These are phyloP conservation scores for Brachyrhaphis roseni DNA, from an alignment of 2,797 vertebrate species.

Conservation along the genomic window DNA sequence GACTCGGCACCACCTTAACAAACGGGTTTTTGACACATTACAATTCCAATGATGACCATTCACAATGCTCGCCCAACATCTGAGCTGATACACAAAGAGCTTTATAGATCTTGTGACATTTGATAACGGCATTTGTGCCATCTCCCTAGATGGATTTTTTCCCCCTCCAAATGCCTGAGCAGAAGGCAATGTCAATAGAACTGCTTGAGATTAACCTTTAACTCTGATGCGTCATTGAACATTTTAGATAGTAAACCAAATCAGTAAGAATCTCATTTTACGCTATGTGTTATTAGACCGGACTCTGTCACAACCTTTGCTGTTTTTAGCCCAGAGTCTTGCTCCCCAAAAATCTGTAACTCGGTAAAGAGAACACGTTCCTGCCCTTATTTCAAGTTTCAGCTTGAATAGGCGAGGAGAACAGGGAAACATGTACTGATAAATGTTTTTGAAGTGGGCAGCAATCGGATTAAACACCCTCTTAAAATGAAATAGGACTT, in stretches of 20 bases:
- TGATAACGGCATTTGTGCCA: constrained; percentile 34
- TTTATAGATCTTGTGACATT: constrained; percentile 37
- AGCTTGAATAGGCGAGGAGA: neutral
- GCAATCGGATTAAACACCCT: neutral
- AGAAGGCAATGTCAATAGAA: constrained; percentile 28
- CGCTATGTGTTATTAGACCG: neutral
- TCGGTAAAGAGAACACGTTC: constrained; percentile 6
- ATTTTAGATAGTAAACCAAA: constrained; percentile 35
- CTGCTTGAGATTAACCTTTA: constrained; percentile 24
- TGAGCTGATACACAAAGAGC: constrained; percentile 36
- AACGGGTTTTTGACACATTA: constrained; percentile 39
- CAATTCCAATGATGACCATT: constrained; percentile 50
- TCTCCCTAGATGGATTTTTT: constrained; percentile 39
- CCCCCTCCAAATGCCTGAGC: constrained; percentile 22
- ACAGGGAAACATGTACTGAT: neutral
- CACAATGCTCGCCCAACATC: constrained; percentile 30
- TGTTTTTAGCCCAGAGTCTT: constrained; percentile 16
- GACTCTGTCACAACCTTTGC: constrained; percentile 20
- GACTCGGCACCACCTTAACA: constrained; percentile 65
- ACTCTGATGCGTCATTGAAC: constrained; percentile 25
- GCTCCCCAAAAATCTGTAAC: constrained; percentile 16
- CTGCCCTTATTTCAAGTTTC: constrained; percentile 9
- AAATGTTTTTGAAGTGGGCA: neutral
- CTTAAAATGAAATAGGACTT: neutral
- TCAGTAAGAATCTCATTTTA: constrained; percentile 20